Evolutionary conservation across 2,888 invertebrate genomes (phyloP).

Genomic region (Amiota minor): DNA sequence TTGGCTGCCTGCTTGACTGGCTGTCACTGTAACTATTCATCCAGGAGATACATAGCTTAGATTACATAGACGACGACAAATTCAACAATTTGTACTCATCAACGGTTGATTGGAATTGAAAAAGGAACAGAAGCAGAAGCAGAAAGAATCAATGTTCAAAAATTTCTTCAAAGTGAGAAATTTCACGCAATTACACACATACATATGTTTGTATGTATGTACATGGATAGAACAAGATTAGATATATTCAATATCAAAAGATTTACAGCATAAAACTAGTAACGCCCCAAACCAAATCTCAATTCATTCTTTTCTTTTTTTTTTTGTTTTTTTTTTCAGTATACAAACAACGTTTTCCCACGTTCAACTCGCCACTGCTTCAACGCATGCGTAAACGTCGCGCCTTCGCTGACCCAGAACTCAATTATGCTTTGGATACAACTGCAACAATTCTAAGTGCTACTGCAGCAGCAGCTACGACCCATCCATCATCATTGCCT

Average conservation of each 20-base stretch:
- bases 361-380: constrained; percentile 68
- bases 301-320: constrained; percentile 17
- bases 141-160: neutral
- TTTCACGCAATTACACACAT: constrained; percentile 17
- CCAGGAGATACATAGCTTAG: constrained; percentile 29
- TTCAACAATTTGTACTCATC: neutral
- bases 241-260: neutral
- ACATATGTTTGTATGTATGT: no score
- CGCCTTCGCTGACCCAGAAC: constrained; percentile 74
- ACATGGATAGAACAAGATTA: neutral
- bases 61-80: constrained; percentile 27
- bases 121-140: neutral
- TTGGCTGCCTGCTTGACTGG: constrained; percentile 1
- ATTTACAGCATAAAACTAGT: neutral
- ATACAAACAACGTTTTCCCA: constrained; percentile 68
- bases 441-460: constrained; percentile 58
- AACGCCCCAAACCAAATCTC: neutral
- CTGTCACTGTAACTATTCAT: constrained; percentile 7
- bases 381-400: constrained; percentile 74
- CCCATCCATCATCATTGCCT: constrained; percentile 19
- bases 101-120: neutral
- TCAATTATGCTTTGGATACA: constrained; percentile 71
- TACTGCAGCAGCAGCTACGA: neutral
- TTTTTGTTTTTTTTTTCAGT: constrained; percentile 62
- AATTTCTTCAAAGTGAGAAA: constrained; percentile 13